These are phyloP conservation scores for Notarius lentiginosus DNA, from an alignment of 2,113 vertebrate species.

Conservation along the genomic window DNA sequence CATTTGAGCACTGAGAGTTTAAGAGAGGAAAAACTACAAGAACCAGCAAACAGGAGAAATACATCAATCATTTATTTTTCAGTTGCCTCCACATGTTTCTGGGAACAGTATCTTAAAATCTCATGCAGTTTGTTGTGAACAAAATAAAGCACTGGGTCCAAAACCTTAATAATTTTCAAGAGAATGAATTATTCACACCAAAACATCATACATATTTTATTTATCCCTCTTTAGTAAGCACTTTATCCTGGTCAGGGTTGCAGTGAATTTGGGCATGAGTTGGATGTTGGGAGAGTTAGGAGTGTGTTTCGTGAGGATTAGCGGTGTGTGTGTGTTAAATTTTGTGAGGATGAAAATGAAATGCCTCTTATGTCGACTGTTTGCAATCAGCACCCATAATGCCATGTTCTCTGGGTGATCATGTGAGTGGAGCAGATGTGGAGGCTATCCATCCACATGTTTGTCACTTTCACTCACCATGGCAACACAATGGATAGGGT, in stretches of 20 bases:
- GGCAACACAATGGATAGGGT: background rate
- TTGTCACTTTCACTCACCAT: conserved; percentile 2
- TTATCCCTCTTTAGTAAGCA: background rate
- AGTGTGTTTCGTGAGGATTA: background rate
- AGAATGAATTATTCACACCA: background rate
- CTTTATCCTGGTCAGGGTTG: background rate
- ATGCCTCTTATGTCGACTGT: background rate
- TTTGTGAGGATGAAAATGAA: background rate
- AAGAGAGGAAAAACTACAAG: background rate
- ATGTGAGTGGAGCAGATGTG: background rate
- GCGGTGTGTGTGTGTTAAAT: background rate
- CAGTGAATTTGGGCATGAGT: background rate
- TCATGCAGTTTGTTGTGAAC: too few species aligned
- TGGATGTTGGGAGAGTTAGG: background rate
- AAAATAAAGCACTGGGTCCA: background rate
- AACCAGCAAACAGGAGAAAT: background rate
- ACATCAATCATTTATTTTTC: background rate
- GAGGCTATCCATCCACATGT: background rate
- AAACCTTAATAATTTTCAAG: background rate
- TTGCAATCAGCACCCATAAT: conserved; percentile 35
- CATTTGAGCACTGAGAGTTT: background rate
- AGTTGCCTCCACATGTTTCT: background rate
- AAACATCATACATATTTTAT: background rate
- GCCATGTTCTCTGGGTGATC: background rate
- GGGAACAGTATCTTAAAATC: background rate